A percentile compares a stretch with the other conserved stretches of the same genome.
phyloP scores from a whole-genome alignment of 2,888 invertebrate genomes.

The Leptothorax acervorum region DNA sequence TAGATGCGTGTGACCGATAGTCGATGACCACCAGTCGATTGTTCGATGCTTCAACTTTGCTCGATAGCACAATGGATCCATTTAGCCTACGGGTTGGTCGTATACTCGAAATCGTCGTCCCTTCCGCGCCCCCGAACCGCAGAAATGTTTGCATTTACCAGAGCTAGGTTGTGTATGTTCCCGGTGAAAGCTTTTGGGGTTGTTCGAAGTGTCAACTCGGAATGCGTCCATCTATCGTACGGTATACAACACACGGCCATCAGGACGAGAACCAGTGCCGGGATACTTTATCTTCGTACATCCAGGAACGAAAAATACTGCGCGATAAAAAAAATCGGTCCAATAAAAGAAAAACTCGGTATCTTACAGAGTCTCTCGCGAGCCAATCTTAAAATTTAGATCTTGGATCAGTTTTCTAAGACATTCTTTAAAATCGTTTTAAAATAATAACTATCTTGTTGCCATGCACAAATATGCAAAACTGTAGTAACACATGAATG shows the following conservation, averaged over 20 bases:
- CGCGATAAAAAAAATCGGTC: slow-evolving; percentile 14
- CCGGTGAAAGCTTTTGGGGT: slow-evolving; percentile 75
- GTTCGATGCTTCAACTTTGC: slow-evolving; percentile 74
- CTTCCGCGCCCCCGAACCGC: slow-evolving; percentile 72
- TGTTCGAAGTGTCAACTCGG: slow-evolving; percentile 73
- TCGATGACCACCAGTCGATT: slow-evolving; percentile 63
- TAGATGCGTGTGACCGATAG: slow-evolving; percentile 40
- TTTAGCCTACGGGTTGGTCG: slow-evolving; percentile 70
- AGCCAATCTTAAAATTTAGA: not conserved
- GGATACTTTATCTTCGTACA: slow-evolving; percentile 71
- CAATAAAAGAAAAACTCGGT: slow-evolving; percentile 3
- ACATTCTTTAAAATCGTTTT: not conserved
- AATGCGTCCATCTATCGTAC: slow-evolving; percentile 74
- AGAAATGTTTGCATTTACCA: slow-evolving; percentile 82
- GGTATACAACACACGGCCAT: slow-evolving; percentile 56
- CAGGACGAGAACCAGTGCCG: slow-evolving; percentile 56
- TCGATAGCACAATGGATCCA: slow-evolving; percentile 73
- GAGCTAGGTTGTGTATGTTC: slow-evolving; percentile 63
- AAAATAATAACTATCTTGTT: not conserved
- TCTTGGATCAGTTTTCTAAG: not conserved
- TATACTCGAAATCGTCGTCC: slow-evolving; percentile 74
- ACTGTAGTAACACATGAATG: not conserved
- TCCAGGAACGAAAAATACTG: slow-evolving; percentile 58
- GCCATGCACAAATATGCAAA: not conserved
- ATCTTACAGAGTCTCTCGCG: not conserved